Evolutionary conservation across 2,888 invertebrate species (phyloP), one percentile per base, ranked within the genome.

Genomic region (Noctua comes): DNA sequence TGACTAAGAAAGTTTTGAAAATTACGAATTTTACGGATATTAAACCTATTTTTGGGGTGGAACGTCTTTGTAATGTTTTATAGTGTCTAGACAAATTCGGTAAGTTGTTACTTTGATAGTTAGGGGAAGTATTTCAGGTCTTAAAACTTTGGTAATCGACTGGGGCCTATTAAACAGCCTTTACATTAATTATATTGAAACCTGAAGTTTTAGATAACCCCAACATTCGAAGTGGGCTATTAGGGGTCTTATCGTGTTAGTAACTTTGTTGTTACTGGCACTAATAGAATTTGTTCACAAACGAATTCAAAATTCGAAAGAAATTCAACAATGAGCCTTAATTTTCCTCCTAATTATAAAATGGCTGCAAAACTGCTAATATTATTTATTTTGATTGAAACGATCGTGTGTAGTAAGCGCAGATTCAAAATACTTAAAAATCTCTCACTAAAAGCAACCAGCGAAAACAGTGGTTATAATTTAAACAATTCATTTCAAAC

Each of bases 31-130:
- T 57, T 62, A 84, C 80, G 75, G 79, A 84, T 84, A 83, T 83
- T 88, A 77, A 77, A 80, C 62, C 74, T 77, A 80, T 73, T 79
- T 82, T 83, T 77, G 65, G 66, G 66, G 78, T 76, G 73, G 72
- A 68, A 40, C 68, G 71, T 71, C 85, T 80, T 79, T 54, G 51
- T 54, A 83, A 77, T 85, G 84, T 86, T 89, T 89, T 89, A 89
- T 88, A 74, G 85, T 77, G 88, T 88, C 88, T 88, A 88, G 88
- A 89, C 88, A 74, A 81, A 85, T 84, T 79, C 57, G 4, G 62
- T 71, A 73, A 84, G 76, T 81, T 75, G 71, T 82, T 73, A 75
- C 78, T 79, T 64, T n/a, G 18, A 31, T 27, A 62, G n/a, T 77
- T 75, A 27, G 36, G 51, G 59, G 57, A 77, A 85, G 68, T 65